Percentiles rank a stretch among this genome's conserved stretches.
Evolutionary conservation across 2,113 vertebrate genomes (phyloP).

Genomic region (Gymnarchus niloticus): DNA sequence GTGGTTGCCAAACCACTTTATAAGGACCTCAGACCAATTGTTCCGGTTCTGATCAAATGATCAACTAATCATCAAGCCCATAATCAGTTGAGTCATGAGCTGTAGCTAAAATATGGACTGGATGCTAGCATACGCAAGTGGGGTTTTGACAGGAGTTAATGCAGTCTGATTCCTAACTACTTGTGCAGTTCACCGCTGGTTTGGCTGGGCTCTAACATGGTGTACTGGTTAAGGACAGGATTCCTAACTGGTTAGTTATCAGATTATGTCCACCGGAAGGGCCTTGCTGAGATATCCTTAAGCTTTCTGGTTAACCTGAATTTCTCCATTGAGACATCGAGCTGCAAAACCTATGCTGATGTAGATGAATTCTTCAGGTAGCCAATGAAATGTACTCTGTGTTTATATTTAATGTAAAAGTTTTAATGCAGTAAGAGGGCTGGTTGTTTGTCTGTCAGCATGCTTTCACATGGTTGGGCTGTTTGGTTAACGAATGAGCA

Average conservation of each 20-base stretch:
- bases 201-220: not conserved
- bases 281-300: not conserved
- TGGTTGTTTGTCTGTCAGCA: not conserved
- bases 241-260: not conserved
- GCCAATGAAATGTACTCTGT: too few species aligned
- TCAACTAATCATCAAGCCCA: not conserved
- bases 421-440: not conserved
- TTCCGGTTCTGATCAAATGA: not conserved
- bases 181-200: not conserved
- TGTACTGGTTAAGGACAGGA: not conserved
- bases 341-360: too few species aligned
- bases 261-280: not conserved
- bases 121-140: not conserved
- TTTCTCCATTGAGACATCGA: not conserved
- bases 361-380: too few species aligned
- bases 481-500: too few species aligned
- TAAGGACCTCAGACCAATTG: not conserved
- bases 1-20: not conserved
- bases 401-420: not conserved
- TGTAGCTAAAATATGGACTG: not conserved
- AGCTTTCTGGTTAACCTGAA: not conserved
- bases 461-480: too few species aligned
- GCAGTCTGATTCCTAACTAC: not conserved
- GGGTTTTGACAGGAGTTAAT: not conserved
- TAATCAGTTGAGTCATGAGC: not conserved